Evolutionary conservation across 2,797 vertebrate species (phyloP), one percentile per base, ranked within the genome.

Genomic region (Helarctos malayanus): DNA sequence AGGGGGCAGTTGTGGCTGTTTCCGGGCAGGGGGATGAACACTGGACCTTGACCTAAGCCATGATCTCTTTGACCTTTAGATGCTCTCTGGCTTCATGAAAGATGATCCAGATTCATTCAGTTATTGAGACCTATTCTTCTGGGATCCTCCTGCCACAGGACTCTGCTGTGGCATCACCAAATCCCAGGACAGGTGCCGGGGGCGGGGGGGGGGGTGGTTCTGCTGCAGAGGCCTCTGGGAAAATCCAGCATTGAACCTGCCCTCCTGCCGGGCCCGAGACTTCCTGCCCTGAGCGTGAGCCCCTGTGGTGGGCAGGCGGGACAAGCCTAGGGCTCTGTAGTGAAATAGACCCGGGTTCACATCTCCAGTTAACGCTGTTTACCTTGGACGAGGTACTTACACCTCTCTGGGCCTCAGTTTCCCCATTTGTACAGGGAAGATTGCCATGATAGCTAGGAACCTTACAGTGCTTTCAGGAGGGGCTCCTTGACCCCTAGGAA

Each of bases 391-490:
- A 97, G 91, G 47, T 25, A 11, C n/a, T 84, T 23, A 80, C 92
- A 91, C 85, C 97, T 97, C 97, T 84, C 75, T 96, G 71, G 97
- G 97, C 96, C 95, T 82, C 75, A 3, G 94, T 92, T 76, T 89
- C 90, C 83, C 75, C 65, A 2, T n/a, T 15, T 32, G 21, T 79
- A 45, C 27, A 73, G 54, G 56, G 71, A 59, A 75, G 49, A 49
- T 29, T 8, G 56, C 45, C 61, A 21, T 19, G 11, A 7, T 0
- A 16, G 69, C 90, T 2, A 16, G 69, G 83, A 2, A 7, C 63
- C 9, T 49, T 23, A n/a, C 21, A 25, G 69, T 49, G 45, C 29
- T 38, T 29, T 11, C 4, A 14, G 76, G 35, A 82, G 32, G 47
- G 41, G 6, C 41, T 69, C 47, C 57, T 16, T 16, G 65, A 61